Evolutionary conservation across 1,140 invertebrate species (phyloP).

Genomic region (Zaprionus inermis): DNA sequence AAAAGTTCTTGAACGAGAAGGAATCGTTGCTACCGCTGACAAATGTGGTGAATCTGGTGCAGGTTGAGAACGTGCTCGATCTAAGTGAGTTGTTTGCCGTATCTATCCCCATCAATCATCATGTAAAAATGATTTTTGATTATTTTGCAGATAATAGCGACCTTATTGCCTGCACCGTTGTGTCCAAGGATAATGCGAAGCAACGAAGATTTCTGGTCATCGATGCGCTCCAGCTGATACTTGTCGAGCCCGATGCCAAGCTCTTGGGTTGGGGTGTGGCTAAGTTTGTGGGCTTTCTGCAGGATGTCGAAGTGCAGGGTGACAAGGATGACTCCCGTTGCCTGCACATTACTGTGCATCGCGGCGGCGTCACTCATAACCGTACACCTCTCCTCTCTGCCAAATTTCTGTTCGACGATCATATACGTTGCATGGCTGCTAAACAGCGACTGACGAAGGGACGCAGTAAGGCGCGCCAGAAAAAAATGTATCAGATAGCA

Average conservation of each 20-base stretch:
- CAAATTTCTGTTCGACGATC: conserved; percentile 99
- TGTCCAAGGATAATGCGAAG: conserved; percentile 94
- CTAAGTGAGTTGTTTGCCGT: conserved; percentile 89
- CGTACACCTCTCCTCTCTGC: conserved; percentile 92
- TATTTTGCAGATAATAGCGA: conserved; percentile 95
- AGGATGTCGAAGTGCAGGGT: conserved; percentile 92
- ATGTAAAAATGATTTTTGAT: not conserved
- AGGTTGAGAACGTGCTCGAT: conserved; percentile 96
- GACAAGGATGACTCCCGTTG: conserved; percentile 99
- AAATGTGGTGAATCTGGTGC: conserved; percentile 94
- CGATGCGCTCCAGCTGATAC: conserved; percentile 96
- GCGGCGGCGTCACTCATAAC: conserved; percentile 87
- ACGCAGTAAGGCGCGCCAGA: conserved; percentile 96
- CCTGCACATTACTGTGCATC: conserved; percentile 97
- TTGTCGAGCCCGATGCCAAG: conserved; percentile 97
- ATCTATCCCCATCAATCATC: not conserved
- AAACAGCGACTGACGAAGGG: conserved; percentile 94
- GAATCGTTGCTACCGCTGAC: conserved; percentile 97
- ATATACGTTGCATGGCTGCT: conserved; percentile 98
- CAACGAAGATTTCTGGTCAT: conserved; percentile 97
- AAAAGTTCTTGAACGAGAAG: conserved; percentile 91
- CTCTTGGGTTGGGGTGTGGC: conserved; percentile 98
- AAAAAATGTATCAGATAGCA: conserved; percentile 98
- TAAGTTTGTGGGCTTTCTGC: conserved; percentile 95
- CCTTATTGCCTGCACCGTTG: conserved; percentile 97